A percentile compares a stretch with the other conserved stretches of the same genome.
phyloP scores from a whole-genome alignment of 2,113 vertebrate genomes.

The Solea solea region DNA sequence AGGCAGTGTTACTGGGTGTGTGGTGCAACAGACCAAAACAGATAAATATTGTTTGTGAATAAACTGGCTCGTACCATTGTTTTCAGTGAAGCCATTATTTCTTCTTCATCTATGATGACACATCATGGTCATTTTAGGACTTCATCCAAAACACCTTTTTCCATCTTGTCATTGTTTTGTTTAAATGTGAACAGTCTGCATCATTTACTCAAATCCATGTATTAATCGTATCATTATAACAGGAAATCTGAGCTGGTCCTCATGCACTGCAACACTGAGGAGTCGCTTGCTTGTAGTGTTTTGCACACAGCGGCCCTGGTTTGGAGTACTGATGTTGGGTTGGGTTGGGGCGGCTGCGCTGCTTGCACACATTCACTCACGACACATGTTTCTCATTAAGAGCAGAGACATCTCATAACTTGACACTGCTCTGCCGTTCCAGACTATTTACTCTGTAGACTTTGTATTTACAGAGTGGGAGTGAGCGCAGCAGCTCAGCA shows the following conservation, averaged over 20 bases:
- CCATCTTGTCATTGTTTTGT: too few relatives aligned
- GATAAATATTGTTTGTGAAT: too few relatives aligned
- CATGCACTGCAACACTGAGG: background rate
- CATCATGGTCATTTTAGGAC: too few relatives aligned
- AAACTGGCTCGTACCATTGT: too few relatives aligned
- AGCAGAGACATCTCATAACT: constrained; percentile 14
- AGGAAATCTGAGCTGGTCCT: background rate
- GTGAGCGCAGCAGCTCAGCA: constrained; percentile 5
- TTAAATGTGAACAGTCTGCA: too few relatives aligned
- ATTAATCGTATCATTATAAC: background rate
- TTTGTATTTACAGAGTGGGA: constrained; percentile 8
- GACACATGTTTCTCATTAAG: constrained; percentile 42
- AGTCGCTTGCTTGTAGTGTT: background rate
- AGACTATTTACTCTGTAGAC: constrained; percentile 11
- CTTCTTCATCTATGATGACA: too few relatives aligned
- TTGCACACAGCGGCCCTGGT: background rate
- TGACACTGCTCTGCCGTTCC: constrained; percentile 12
- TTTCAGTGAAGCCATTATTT: too few relatives aligned
- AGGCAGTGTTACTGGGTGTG: too few relatives aligned
- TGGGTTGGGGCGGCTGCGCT: background rate
- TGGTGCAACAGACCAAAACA: too few relatives aligned
- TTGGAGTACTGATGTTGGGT: constrained; percentile 6
- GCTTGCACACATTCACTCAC: constrained; percentile 7
- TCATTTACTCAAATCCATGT: too few relatives aligned
- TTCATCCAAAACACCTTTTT: too few relatives aligned